Percentiles rank a stretch among this genome's conserved stretches.
Evolutionary conservation across 2,113 vertebrate species (phyloP).

Genomic region (Cisticola juncidis): DNA sequence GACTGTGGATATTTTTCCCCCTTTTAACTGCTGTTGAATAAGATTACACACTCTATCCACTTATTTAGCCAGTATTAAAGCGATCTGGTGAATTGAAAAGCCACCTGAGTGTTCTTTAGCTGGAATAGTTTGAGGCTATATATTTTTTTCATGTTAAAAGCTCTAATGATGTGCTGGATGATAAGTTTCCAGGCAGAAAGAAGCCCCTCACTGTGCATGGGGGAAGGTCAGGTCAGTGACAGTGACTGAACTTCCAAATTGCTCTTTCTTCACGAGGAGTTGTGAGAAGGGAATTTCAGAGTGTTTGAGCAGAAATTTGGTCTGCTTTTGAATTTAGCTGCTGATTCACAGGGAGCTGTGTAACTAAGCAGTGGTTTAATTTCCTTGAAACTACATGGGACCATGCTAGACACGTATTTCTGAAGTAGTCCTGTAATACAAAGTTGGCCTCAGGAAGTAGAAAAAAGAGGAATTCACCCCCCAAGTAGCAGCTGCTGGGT

Average conservation of each 20-base stretch:
- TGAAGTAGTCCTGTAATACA: not conserved
- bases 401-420: not conserved
- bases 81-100: conserved; percentile 38
- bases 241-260: conserved; percentile 45
- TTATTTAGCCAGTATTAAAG: conserved; percentile 42
- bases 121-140: conserved; percentile 7
- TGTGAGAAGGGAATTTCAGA: conserved; percentile 20
- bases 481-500: not conserved
- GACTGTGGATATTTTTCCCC: not conserved
- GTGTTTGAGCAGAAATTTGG: not conserved
- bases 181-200: conserved; percentile 40
- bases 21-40: conserved; percentile 41
- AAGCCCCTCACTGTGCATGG: not conserved
- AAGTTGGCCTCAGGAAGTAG: not conserved
- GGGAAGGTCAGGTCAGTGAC: conserved; percentile 39
- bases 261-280: conserved; percentile 24
- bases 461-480: not conserved
- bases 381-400: not conserved
- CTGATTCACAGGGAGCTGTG: not conserved
- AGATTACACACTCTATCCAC: conserved; percentile 8
- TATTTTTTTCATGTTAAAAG: conserved; percentile 61
- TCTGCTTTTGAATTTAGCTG: conserved; percentile 21
- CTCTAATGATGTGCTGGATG: conserved; percentile 55
- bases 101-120: conserved; percentile 45
- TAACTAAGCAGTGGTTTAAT: not conserved